These are phyloP conservation scores for Procambarus clarkii DNA, from an alignment of 1,140 invertebrate species.

Conservation along the genomic window DNA sequence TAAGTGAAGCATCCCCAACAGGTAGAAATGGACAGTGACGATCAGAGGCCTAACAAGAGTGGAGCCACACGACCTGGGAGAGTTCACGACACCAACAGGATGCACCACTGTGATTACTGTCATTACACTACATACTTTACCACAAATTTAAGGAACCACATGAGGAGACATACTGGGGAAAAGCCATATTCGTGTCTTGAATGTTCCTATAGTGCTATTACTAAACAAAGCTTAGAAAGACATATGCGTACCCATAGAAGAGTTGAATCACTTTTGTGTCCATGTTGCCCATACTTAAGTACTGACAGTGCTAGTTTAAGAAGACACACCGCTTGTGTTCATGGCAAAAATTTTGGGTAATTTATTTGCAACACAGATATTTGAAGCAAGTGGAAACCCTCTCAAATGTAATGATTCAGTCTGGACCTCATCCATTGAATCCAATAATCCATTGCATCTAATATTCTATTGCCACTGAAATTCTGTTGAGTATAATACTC, in stretches of 20 bases:
- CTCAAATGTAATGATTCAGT: too few relatives aligned
- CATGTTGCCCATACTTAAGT: not conserved
- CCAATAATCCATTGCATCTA: too few relatives aligned
- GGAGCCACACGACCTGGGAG: conserved; percentile 28
- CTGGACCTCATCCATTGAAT: too few relatives aligned
- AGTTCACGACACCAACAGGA: conserved; percentile 12
- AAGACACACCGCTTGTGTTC: conserved; percentile 9
- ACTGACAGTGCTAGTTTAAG: not conserved
- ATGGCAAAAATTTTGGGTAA: conserved; percentile 24
- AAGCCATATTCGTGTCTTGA: conserved; percentile 39
- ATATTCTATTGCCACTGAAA: too few relatives aligned
- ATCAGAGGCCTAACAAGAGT: conserved; percentile 21
- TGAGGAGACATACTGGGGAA: conserved; percentile 52
- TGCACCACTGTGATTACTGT: conserved; percentile 56
- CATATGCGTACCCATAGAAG: conserved; percentile 19
- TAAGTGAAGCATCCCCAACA: conserved; percentile 54
- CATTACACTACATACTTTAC: conserved; percentile 49
- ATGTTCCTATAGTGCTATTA: conserved; percentile 42
- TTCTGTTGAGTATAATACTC: too few relatives aligned
- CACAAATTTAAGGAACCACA: conserved; percentile 50
- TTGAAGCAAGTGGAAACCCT: too few relatives aligned
- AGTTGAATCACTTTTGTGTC: not conserved
- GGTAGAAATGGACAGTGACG: conserved; percentile 42
- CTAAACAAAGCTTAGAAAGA: conserved; percentile 30
- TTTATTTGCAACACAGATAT: not conserved